A percentile compares a stretch with the other conserved stretches of the same genome.
phyloP scores from a whole-genome alignment of 2,888 invertebrate species.

The Drosophila emarginata region DNA sequence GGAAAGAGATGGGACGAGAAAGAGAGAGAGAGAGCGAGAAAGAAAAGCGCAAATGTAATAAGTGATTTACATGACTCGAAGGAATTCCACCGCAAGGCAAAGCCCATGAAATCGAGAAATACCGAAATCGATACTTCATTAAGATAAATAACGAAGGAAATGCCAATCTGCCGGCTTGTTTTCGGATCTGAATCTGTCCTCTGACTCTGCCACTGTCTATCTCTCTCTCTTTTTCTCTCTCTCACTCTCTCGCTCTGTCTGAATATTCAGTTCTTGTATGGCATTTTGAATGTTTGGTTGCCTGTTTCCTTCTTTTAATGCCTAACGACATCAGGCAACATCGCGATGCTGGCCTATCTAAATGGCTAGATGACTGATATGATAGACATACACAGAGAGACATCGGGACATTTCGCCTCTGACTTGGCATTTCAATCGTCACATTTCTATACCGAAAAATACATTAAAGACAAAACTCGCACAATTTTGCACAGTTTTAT shows the following conservation, averaged over 20 bases:
- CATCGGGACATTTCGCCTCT: background rate
- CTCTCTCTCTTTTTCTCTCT: background rate
- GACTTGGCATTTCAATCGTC: conserved; percentile 5
- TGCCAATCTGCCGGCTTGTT: conserved; percentile 20
- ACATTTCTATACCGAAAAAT: conserved; percentile 9
- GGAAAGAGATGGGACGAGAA: conserved; percentile 10
- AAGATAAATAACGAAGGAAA: conserved; percentile 55
- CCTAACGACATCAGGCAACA: conserved; percentile 50
- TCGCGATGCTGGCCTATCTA: conserved; percentile 58
- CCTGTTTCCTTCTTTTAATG: conserved; percentile 28
- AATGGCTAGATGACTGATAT: conserved; percentile 71
- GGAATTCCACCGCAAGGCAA: conserved; percentile 67
- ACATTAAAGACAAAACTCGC: conserved; percentile 21
- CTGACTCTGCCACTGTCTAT: background rate
- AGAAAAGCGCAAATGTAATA: conserved; percentile 60
- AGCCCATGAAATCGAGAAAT: conserved; percentile 67
- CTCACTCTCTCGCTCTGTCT: background rate
- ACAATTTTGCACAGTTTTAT: conserved; percentile 45
- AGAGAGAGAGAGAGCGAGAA: conserved; percentile 7
- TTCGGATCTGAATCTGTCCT: background rate
- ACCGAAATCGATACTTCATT: conserved; percentile 76
- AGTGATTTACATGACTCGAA: conserved; percentile 77
- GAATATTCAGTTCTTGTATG: background rate
- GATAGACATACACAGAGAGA: conserved; percentile 50
- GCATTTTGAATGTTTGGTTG: conserved; percentile 9